phyloP scores from a whole-genome alignment of 2,888 invertebrate genomes.

The Hypena proboscidalis region DNA sequence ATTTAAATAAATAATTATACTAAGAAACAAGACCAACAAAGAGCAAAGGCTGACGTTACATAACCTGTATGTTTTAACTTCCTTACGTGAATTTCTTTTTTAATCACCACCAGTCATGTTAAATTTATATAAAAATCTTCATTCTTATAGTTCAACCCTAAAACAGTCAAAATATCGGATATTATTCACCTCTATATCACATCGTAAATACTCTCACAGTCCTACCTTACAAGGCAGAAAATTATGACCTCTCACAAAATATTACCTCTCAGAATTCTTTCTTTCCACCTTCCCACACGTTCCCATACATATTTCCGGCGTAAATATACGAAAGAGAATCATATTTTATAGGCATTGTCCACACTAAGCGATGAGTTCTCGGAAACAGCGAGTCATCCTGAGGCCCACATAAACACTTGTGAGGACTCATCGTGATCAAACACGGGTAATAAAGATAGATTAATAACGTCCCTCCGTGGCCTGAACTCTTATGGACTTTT shows the following conservation, averaged over 20 bases:
- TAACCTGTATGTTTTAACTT: too few relatives aligned
- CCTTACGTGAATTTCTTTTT: too few relatives aligned
- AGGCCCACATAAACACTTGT: conserved; percentile 66
- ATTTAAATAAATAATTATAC: too few relatives aligned
- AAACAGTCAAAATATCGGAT: not conserved
- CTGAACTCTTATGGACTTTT: conserved; percentile 33
- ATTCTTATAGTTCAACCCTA: too few relatives aligned
- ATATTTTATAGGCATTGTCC: conserved; percentile 33
- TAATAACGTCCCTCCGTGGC: conserved; percentile 53
- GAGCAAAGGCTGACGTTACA: too few relatives aligned
- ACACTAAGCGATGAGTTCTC: conserved; percentile 31
- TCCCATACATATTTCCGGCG: conserved; percentile 8
- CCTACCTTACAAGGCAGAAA: not conserved
- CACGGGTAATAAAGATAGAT: conserved; percentile 79
- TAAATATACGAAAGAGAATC: conserved; percentile 26
- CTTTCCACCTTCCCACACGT: not conserved
- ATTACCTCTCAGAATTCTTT: conserved; percentile 1
- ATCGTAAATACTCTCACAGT: conserved; percentile 1
- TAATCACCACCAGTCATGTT: too few relatives aligned
- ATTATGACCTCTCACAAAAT: conserved; percentile 5
- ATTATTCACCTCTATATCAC: not conserved
- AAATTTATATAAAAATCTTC: too few relatives aligned
- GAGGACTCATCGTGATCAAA: conserved; percentile 71
- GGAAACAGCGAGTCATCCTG: conserved; percentile 62
- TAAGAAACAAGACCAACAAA: too few relatives aligned